Evolutionary conservation across 1,140 invertebrate genomes (phyloP).

Genomic region (Whitmania pigra): DNA sequence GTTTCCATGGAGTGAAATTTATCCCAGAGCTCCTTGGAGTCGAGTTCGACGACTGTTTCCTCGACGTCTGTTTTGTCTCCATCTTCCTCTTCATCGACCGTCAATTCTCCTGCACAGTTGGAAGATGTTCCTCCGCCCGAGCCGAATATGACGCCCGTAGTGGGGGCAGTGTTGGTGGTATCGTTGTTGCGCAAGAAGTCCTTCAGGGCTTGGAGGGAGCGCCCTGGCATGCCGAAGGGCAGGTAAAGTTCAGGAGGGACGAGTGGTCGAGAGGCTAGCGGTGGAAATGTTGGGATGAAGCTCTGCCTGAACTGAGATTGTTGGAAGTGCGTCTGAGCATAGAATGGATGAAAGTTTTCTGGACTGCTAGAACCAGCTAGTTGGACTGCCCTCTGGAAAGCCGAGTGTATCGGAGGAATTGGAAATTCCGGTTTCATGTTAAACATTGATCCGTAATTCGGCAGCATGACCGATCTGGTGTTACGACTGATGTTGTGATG

Average conservation of each 20-base stretch:
- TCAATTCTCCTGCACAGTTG: not conserved
- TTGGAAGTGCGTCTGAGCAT: not conserved
- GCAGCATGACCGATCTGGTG: not conserved
- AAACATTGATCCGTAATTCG: not conserved
- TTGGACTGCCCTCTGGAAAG: slow-evolving; percentile 11
- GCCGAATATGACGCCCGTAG: not conserved
- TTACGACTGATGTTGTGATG: no score
- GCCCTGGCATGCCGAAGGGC: slow-evolving; percentile 4
- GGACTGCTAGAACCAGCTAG: not conserved
- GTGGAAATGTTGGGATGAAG: not conserved
- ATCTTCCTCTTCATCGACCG: slow-evolving; percentile 52
- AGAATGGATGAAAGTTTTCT: not conserved
- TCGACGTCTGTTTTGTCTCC: slow-evolving; percentile 54
- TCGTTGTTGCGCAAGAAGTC: not conserved
- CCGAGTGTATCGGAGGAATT: slow-evolving; percentile 4
- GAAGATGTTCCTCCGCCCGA: not conserved
- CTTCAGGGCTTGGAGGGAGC: slow-evolving; percentile 5
- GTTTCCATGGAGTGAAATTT: slow-evolving; percentile 92
- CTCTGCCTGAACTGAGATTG: not conserved
- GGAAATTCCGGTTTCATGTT: not conserved
- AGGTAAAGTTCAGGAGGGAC: slow-evolving; percentile 8
- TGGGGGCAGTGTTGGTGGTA: not conserved
- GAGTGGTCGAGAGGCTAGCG: not conserved
- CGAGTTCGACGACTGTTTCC: slow-evolving; percentile 85
- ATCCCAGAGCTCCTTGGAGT: slow-evolving; percentile 90